Evolutionary conservation across 1,140 invertebrate genomes (phyloP), one percentile per base, ranked within the genome.

Genomic region (Trissolcus basalis): DNA sequence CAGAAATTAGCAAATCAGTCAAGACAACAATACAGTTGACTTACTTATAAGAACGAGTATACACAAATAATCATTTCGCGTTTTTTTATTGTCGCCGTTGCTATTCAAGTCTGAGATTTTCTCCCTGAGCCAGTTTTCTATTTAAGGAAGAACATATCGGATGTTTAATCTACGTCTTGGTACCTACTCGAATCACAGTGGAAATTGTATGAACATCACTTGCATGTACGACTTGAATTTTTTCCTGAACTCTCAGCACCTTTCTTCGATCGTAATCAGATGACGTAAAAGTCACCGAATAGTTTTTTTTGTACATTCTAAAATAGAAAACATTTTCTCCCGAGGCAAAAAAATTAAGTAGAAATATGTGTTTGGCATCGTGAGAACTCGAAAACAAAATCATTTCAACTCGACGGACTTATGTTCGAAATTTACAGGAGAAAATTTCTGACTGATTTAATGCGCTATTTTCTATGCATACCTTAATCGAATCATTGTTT

Each of bases 1-100:
- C 47, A 59, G 74, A 71, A 71, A 77, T 77, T 77, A 71, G 50
- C 74, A 58, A 77, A 77, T 77, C 74, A 77, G 74, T 71, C 74
- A 77, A 77, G 74, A 68, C 61, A 63, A 70, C 65, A 67, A 76
- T 76, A 64, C 65, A 61, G 60, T 14, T 44, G 14, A 35, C 33
- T 69, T 54, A 35, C 54, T 64, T 43, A 58, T 35, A 43, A 43
- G 27, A 64, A 36, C n/a, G n/a, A n/a, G 19, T 10, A 15, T 41
- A 63, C 12, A 50, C 33, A 15, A 12, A 43, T 32, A 51, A 33
- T 48, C 51, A 13, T 64, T 67, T 64, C 33, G 12, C 35, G 36
- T 45, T 64, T 60, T 56, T 35, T n/a, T n/a, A n/a, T n/a, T n/a
- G n/a, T n/a, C n/a, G n/a, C n/a, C n/a, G n/a, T n/a, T n/a, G n/a